phyloP scores from a whole-genome alignment of 2,888 invertebrate species.

The Mimas tiliae region DNA sequence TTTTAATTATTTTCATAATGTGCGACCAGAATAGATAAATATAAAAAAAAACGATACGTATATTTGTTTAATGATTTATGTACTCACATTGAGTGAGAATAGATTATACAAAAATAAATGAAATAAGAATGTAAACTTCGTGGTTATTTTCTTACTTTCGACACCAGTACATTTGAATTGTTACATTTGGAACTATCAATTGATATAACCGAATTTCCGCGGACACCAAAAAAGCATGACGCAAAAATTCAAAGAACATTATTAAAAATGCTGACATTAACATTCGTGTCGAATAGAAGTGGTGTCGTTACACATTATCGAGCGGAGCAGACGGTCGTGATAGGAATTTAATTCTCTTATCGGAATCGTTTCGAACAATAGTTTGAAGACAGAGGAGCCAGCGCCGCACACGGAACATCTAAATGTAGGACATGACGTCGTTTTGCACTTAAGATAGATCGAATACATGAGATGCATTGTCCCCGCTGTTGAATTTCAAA shows the following conservation, averaged over 20 bases:
- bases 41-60: too few relatives aligned
- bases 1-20: too few relatives aligned
- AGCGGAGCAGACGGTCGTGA: constrained; percentile 20
- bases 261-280: constrained; percentile 18
- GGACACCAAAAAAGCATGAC: not conserved
- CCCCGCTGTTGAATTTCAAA: constrained; percentile 48
- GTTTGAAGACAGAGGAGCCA: constrained; percentile 35
- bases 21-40: too few relatives aligned
- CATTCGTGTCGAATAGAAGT: constrained; percentile 20
- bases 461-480: constrained; percentile 53
- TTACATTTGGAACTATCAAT: too few relatives aligned
- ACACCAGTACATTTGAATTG: too few relatives aligned
- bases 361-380: constrained; percentile 36
- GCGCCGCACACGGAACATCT: constrained; percentile 41
- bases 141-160: too few relatives aligned
- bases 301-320: constrained; percentile 25
- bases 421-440: constrained; percentile 58
- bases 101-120: too few relatives aligned
- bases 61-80: too few relatives aligned
- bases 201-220: too few relatives aligned
- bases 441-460: constrained; percentile 61
- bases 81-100: too few relatives aligned
- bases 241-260: not conserved
- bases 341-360: constrained; percentile 37
- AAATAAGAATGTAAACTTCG: too few relatives aligned